Evolutionary conservation across 2,888 invertebrate species (phyloP).

Genomic region (Nomada lathburiana): DNA sequence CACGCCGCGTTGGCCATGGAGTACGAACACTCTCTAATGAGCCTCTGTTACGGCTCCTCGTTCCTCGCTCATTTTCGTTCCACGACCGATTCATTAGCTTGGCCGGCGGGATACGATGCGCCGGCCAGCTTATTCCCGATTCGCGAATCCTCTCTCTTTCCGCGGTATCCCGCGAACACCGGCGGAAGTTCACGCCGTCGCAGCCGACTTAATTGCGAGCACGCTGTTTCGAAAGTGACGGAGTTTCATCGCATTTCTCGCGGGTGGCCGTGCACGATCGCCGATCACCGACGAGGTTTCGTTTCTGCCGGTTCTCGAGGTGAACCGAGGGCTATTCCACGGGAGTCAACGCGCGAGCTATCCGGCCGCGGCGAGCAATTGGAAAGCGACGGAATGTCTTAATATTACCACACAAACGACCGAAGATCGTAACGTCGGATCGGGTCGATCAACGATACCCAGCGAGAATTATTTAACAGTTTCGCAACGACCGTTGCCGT

Average conservation of each 20-base stretch:
- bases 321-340: neutral
- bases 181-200: slow-evolving; percentile 32
- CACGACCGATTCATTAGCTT: slow-evolving; percentile 77
- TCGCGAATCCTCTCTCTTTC: slow-evolving; percentile 58
- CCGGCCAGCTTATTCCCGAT: slow-evolving; percentile 29
- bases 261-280: neutral
- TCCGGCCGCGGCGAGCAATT: slow-evolving; percentile 14
- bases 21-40: slow-evolving; percentile 84
- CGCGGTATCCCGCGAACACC: slow-evolving; percentile 33
- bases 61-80: slow-evolving; percentile 71
- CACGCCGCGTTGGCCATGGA: slow-evolving; percentile 83
- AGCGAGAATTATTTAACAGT: slow-evolving; percentile 37
- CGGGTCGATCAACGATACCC: slow-evolving; percentile 17
- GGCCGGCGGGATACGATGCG: slow-evolving; percentile 38
- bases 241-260: slow-evolving; percentile 25
- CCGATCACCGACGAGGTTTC: neutral
- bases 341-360: slow-evolving; percentile 1
- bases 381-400: slow-evolving; percentile 27
- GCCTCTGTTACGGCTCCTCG: slow-evolving; percentile 78
- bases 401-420: slow-evolving; percentile 9
- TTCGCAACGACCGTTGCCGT: slow-evolving; percentile 34
- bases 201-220: slow-evolving; percentile 23
- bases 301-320: neutral
- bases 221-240: slow-evolving; percentile 54
- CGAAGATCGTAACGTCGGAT: slow-evolving; percentile 16